Percentiles rank a stretch among this genome's conserved stretches.
These are phyloP conservation scores for Hydrozoanthus gracilis DNA, from an alignment of 92 coral and sea anemone genomes.

Conservation along the genomic window DNA sequence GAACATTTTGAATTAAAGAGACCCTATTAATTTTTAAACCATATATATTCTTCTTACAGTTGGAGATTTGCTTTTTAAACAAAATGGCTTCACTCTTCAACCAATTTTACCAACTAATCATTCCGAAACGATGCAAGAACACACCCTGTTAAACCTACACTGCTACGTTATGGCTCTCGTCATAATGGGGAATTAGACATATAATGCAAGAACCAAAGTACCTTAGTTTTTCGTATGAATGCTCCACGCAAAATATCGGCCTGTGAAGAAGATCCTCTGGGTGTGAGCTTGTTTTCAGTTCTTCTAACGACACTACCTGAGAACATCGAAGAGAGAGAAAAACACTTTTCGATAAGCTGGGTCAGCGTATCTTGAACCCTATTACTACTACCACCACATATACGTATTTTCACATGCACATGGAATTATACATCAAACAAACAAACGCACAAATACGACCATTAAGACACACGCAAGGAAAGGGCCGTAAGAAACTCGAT, in stretches of 20 bases:
- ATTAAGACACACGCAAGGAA: background rate
- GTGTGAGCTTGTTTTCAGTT: constrained; percentile 86
- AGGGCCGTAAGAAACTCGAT: background rate
- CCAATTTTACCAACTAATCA: too few relatives aligned
- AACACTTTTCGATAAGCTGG: background rate
- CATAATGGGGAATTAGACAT: background rate
- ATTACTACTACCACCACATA: too few relatives aligned
- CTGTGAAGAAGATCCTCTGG: constrained; percentile 94
- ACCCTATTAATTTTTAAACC: too few relatives aligned
- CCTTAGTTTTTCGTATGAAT: constrained; percentile 91
- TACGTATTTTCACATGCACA: background rate
- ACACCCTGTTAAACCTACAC: too few relatives aligned
- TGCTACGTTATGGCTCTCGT: background rate
- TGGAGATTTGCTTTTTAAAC: too few relatives aligned
- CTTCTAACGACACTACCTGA: constrained; percentile 94
- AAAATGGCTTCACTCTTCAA: too few relatives aligned
- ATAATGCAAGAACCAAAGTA: constrained; percentile 10
- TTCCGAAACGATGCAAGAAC: too few relatives aligned
- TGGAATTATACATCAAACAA: background rate
- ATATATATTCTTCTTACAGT: too few relatives aligned
- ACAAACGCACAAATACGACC: background rate
- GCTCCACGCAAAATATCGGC: constrained; percentile 94
- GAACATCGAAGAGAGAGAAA: background rate
- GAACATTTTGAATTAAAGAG: too few relatives aligned
- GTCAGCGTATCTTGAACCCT: background rate